Evolutionary conservation across 2,797 vertebrate species (phyloP).

Genomic region (Trachurus trachurus): DNA sequence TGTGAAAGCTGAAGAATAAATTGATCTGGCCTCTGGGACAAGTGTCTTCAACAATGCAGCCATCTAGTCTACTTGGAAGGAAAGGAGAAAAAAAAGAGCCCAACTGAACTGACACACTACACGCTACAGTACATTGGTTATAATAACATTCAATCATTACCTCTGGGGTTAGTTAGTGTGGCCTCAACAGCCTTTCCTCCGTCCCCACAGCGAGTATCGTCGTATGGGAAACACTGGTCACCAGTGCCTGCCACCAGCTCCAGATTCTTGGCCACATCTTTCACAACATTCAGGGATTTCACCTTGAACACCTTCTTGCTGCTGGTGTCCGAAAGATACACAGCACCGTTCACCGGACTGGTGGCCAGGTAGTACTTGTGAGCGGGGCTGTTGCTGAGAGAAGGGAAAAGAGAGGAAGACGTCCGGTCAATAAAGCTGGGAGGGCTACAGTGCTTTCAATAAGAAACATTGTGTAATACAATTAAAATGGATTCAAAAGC

Average conservation of each 20-base stretch:
- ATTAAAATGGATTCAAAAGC: constrained; percentile 80
- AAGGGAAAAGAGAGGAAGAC: constrained; percentile 34
- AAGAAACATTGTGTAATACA: constrained; percentile 72
- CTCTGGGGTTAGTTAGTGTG: constrained; percentile 97
- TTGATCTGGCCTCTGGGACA: constrained; percentile 52
- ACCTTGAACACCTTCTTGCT: constrained; percentile 96
- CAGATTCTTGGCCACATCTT: constrained; percentile 95
- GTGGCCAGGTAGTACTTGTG: constrained; percentile 98
- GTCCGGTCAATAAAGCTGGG: constrained; percentile 70
- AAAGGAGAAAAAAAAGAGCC: constrained; percentile 7
- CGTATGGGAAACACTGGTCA: constrained; percentile 98
- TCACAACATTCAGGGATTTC: constrained; percentile 91
- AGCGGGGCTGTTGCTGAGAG: constrained; percentile 93
- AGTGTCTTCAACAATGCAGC: constrained; percentile 11
- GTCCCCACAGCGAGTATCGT: constrained; percentile 96
- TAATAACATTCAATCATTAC: constrained; percentile 77
- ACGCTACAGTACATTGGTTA: constrained; percentile 16
- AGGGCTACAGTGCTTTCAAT: constrained; percentile 68
- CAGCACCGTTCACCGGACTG: constrained; percentile 91
- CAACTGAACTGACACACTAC: neutral
- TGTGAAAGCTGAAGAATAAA: constrained; percentile 57
- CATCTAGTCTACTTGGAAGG: constrained; percentile 26
- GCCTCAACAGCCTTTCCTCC: constrained; percentile 96
- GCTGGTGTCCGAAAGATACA: constrained; percentile 98
- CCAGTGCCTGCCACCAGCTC: constrained; percentile 96